These are phyloP conservation scores for Choloepus didactylus DNA, from an alignment of 2,797 vertebrate species.

Conservation along the genomic window DNA sequence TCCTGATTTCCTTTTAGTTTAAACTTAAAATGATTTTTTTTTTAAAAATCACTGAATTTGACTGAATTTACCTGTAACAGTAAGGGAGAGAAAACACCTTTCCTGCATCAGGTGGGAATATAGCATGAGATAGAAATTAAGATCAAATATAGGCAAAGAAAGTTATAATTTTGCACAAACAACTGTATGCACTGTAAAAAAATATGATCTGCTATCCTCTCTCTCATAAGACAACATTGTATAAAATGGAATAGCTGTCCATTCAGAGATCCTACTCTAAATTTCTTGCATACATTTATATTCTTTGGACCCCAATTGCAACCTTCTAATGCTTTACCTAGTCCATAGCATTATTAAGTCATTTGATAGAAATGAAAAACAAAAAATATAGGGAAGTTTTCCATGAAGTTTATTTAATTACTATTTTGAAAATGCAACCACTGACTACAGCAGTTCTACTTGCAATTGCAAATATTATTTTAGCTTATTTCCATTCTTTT, in stretches of 20 bases:
- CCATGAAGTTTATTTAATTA: neutral
- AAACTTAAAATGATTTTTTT: neutral
- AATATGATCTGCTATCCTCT: neutral
- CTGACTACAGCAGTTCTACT: too few relatives aligned
- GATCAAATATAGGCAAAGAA: neutral
- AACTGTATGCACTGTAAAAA: neutral
- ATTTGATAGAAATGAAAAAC: neutral
- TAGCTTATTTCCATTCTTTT: too few relatives aligned
- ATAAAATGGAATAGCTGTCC: neutral
- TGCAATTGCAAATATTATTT: too few relatives aligned
- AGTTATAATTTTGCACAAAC: constrained; percentile 28
- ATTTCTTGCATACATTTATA: neutral
- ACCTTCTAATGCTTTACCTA: neutral
- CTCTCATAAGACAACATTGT: constrained; percentile 1
- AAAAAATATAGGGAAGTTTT: neutral
- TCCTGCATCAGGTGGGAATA: neutral
- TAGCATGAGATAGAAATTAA: neutral
- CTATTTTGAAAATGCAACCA: neutral
- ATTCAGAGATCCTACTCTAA: neutral
- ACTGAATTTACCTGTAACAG: neutral
- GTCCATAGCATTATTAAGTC: neutral
- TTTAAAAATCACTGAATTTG: neutral
- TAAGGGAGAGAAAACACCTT: neutral
- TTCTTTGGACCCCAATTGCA: neutral
- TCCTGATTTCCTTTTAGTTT: neutral